Base-by-base conservation (phyloP, 2,797 vertebrate genomes). In the Micromesistius poutassou region DNA sequence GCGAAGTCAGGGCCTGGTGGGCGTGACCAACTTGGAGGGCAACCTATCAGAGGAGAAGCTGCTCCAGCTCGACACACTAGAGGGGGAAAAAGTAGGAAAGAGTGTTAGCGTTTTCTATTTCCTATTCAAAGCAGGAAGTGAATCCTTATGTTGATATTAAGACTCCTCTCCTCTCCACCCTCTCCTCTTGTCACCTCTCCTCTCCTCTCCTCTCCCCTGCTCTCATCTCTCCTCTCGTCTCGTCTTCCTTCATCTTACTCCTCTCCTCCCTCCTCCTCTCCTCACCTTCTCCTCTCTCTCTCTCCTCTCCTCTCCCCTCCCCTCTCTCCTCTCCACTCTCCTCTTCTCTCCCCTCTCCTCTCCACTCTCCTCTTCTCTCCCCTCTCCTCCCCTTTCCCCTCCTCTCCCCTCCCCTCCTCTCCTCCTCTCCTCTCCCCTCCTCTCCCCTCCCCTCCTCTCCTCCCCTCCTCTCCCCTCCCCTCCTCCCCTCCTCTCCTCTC, bases 41-140 rank as follows among this genome's bases (percentile, higher is more conserved):
- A 92, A 92, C 73, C 82, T 91, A 2, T 90, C 86, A 0, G 92
- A 92, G 46, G 93, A 93, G 31, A 94, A 92, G 87, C 89, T 91
- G 76, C 88, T 90, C 78, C 93, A 92, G 87, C 84, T 90, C 38
- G 92, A 94, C 76, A 1, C 87, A 76, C 77, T 79, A 25, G 93
- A 93, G 0, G 89, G 88, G 4, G 88, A 85, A 25, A 94, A 91
- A 92, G 93, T 94, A 78, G 81, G 80, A 2, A 71, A 25, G 22
- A 19, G 30, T 71, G 70, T 25, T 28, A 25, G 8, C 22, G 14
- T 72, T 35, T 35, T 72, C 71, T 31, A 35, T 22, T 19, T n/a
- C 40, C 30, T 76, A 31, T 38, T n/a, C 8, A 12, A 73, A 13
- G 50, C 50, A 55, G 50, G 19, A 55, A 55, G 5, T 55, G 5